Evolutionary conservation across 1,140 invertebrate species (phyloP), one percentile per base, ranked within the genome.

Genomic region (Pogonomyrmex californicus): DNA sequence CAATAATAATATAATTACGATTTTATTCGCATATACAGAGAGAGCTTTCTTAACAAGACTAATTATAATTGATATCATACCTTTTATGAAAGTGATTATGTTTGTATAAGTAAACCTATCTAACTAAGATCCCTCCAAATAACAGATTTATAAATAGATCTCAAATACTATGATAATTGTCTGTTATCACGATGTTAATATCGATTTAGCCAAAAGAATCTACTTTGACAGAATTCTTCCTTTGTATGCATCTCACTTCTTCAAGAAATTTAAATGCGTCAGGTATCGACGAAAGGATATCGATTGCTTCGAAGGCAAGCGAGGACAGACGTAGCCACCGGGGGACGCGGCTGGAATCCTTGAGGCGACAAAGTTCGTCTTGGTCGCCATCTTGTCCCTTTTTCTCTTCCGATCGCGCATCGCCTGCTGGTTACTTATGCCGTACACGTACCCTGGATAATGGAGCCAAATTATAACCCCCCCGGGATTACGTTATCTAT

Each of bases 391-490:
- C 66, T 73, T 83, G 60, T 66, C 47, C 23, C 49, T 56, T 54
- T 71, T 51, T 44, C 17, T 12, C 33, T 56, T 83, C 51, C 70
- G 56, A 71, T 68, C 70, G 78, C 41, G 14, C 30, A 17, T 7
- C 12, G 9, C 38, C 10, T 6, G 12, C 70, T 68, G 51, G 65
- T 90, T 90, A 90, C 85, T 79, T 88, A 90, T 89, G 79, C 89
- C 54, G 54, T 78, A 60, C 86, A 73, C 73, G 85, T 87, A 79
- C 66, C 79, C 3, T 51, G 76, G 62, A 75, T 87, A 88, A 90
- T 90, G 85, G 85, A 83, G 75, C 78, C 89, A 87, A 90, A 88
- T 90, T 88, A 90, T 88, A 90, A 88, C 89, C 89, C 65, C 65
- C 77, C 58, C n/a, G 51, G 77, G 76, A 88, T 90, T 87, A 90